Conservation (phyloP, 2,113 vertebrate genomes). For the Pedetes capensis region DNA sequence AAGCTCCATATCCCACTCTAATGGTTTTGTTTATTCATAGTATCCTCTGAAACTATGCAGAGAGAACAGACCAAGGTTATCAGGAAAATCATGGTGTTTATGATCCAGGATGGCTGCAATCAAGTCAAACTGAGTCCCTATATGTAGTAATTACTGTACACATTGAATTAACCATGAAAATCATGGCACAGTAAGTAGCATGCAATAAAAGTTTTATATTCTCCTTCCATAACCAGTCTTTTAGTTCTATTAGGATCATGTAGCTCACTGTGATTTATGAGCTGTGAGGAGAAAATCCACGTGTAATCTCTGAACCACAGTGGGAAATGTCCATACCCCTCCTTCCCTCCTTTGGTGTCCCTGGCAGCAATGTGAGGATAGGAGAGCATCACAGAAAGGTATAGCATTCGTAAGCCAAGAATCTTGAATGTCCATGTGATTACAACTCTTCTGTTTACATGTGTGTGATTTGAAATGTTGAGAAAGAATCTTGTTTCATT, state of each 20-base stretch:
- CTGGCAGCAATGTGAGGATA: neutral
- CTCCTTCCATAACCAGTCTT: neutral
- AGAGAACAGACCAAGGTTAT: too few relatives aligned
- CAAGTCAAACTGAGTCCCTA: too few relatives aligned
- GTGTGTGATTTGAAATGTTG: neutral
- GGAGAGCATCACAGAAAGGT: accelerated
- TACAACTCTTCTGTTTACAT: neutral
- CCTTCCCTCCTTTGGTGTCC: neutral
- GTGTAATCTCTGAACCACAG: neutral
- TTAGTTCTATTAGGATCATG: neutral
- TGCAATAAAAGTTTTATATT: neutral
- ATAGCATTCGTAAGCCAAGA: neutral
- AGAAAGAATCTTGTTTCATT: neutral
- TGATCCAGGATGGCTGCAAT: too few relatives aligned
- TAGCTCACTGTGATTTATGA: neutral
- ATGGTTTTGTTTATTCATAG: too few relatives aligned
- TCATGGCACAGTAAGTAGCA: conserved; percentile 14
- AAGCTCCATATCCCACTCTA: too few relatives aligned
- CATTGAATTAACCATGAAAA: conserved; percentile 62
- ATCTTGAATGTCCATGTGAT: neutral
- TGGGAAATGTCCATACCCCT: neutral
- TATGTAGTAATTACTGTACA: neutral
- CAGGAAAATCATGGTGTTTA: too few relatives aligned
- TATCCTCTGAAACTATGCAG: too few relatives aligned
- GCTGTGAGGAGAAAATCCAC: neutral